These are phyloP conservation scores for Stenopsyche tienmushanensis DNA, from an alignment of 1,140 invertebrate genomes.

Conservation along the genomic window DNA sequence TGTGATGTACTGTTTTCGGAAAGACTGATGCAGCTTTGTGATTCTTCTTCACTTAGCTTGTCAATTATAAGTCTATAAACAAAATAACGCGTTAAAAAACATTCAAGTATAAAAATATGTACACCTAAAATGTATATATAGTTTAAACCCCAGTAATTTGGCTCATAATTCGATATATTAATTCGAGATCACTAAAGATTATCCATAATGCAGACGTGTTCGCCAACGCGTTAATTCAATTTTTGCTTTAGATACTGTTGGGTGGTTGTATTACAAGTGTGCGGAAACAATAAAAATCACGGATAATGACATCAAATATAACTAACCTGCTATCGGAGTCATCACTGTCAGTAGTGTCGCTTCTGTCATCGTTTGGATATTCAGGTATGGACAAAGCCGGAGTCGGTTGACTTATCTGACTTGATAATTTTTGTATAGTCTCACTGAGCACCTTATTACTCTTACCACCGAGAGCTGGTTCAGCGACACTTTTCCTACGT, in stretches of 20 bases:
- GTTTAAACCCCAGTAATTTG: too few relatives aligned
- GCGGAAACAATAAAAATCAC: neutral
- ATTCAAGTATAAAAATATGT: too few relatives aligned
- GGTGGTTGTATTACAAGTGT: too few relatives aligned
- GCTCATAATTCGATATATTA: too few relatives aligned
- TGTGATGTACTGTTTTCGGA: constrained; percentile 31
- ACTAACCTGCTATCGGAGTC: constrained; percentile 67
- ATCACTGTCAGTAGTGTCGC: constrained; percentile 64
- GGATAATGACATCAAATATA: neutral
- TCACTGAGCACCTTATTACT: constrained; percentile 61
- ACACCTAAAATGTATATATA: too few relatives aligned
- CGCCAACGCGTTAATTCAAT: too few relatives aligned
- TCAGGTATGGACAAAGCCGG: constrained; percentile 46
- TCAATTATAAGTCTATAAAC: constrained; percentile 53
- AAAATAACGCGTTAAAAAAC: constrained; percentile 1
- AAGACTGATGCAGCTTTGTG: constrained; percentile 36
- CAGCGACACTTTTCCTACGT: constrained; percentile 35
- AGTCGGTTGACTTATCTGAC: constrained; percentile 53
- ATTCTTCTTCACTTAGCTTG: constrained; percentile 51
- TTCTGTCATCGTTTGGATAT: constrained; percentile 50
- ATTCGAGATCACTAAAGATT: too few relatives aligned
- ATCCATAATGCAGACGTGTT: too few relatives aligned
- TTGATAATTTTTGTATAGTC: constrained; percentile 60
- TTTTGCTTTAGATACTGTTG: too few relatives aligned
- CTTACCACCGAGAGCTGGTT: constrained; percentile 45